Evolutionary conservation across 64 coral and sea anemone species (phyloP).

Genomic region (Porites australiensis): DNA sequence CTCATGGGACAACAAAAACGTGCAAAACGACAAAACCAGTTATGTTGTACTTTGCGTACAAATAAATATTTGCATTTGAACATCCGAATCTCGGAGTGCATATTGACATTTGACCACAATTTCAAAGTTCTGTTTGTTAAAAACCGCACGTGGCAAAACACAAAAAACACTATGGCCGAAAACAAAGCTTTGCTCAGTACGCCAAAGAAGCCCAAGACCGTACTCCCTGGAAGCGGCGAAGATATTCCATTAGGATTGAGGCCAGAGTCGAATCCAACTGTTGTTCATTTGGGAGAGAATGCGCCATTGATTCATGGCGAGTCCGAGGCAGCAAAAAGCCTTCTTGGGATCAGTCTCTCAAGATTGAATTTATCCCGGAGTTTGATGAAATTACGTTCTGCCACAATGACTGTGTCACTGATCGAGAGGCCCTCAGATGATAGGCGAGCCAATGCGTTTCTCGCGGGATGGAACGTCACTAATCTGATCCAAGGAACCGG

Average conservation of each 20-base stretch:
- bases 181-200: background rate
- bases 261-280: background rate
- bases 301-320: background rate
- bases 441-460: slow-evolving; percentile 70
- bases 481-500: slow-evolving; percentile 92
- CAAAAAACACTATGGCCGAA: slow-evolving; percentile 3
- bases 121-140: background rate
- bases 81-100: background rate
- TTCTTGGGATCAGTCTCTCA: background rate
- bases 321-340: background rate
- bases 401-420: slow-evolving; percentile 80
- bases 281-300: slow-evolving; percentile 18
- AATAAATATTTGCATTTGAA: background rate
- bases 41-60: no score
- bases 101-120: background rate
- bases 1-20: background rate
- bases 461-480: slow-evolving; percentile 91
- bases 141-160: background rate
- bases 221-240: background rate
- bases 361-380: slow-evolving; percentile 43
- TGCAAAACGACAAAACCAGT: background rate
- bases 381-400: slow-evolving; percentile 67
- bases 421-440: slow-evolving; percentile 82
- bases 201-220: no score
- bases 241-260: background rate